Evolutionary conservation across 2,888 invertebrate species (phyloP).

Genomic region (Lydus trimaculatus): DNA sequence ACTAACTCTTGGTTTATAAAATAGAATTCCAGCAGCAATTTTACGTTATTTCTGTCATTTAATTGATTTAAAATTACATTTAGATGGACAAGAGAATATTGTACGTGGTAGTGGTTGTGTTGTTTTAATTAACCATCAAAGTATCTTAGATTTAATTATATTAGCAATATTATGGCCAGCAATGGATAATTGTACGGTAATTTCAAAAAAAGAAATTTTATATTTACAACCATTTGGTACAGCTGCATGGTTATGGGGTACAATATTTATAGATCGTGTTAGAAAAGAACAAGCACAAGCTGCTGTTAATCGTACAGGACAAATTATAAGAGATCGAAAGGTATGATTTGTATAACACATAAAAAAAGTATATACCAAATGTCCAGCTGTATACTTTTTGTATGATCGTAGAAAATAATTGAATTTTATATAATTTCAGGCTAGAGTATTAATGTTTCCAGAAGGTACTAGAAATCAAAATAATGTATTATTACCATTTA

Average conservation of each 20-base stretch:
- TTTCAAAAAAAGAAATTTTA: constrained; percentile 84
- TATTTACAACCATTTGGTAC: constrained; percentile 86
- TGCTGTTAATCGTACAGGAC: constrained; percentile 75
- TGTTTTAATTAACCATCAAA: constrained; percentile 89
- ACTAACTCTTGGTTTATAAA: constrained; percentile 23
- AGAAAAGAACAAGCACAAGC: constrained; percentile 75
- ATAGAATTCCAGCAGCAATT: constrained; percentile 74
- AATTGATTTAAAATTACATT: constrained; percentile 74
- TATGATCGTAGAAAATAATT: too few relatives aligned
- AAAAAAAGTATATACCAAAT: too few relatives aligned
- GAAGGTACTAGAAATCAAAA: constrained; percentile 89
- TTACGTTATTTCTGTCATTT: constrained; percentile 59
- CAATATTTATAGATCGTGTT: constrained; percentile 84
- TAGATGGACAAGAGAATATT: constrained; percentile 80
- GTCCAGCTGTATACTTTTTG: too few relatives aligned
- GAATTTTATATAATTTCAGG: constrained; percentile 60
- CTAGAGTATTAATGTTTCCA: constrained; percentile 86
- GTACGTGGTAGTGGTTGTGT: constrained; percentile 78
- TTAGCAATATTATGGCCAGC: constrained; percentile 83
- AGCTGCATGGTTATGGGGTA: constrained; percentile 87
- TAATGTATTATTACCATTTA: constrained; percentile 84
- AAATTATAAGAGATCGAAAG: constrained; percentile 71
- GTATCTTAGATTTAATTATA: constrained; percentile 80
- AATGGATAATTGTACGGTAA: constrained; percentile 79
- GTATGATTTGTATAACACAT: too few relatives aligned